These are phyloP conservation scores for Leptinotarsa juncta DNA, from an alignment of 2,888 invertebrate species.

Conservation along the genomic window DNA sequence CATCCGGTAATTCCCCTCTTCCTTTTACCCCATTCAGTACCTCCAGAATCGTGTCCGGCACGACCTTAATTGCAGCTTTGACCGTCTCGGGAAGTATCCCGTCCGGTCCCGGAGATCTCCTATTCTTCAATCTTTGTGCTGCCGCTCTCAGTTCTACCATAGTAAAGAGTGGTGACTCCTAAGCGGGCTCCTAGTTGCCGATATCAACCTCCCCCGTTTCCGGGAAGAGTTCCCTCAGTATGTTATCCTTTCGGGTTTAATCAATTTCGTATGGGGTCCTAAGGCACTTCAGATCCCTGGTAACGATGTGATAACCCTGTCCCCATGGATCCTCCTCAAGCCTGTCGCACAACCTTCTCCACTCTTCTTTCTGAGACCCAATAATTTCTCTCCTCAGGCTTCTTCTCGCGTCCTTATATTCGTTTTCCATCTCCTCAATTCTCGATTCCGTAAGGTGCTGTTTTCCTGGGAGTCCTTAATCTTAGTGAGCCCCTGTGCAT, in stretches of 20 bases:
- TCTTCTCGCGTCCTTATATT: neutral
- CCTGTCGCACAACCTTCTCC: neutral
- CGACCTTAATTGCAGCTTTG: too few species aligned
- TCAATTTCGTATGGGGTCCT: conserved; percentile 18
- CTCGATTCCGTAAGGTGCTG: too few species aligned
- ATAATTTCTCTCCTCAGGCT: neutral
- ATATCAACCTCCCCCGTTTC: neutral
- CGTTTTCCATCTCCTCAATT: too few species aligned
- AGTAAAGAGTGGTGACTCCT: neutral
- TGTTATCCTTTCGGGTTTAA: neutral
- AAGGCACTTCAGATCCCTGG: conserved; percentile 10
- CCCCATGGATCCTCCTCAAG: conserved; percentile 12
- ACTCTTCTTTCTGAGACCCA: too few species aligned
- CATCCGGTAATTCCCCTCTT: too few species aligned
- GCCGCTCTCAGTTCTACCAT: neutral
- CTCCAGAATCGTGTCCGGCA: too few species aligned
- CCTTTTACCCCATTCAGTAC: too few species aligned
- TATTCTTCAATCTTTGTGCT: neutral
- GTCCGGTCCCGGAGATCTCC: too few species aligned
- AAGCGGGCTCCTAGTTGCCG: neutral
- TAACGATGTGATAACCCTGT: conserved; percentile 7
- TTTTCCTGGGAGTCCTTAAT: too few species aligned
- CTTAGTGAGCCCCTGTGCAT: too few species aligned
- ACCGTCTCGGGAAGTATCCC: too few species aligned
- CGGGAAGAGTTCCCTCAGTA: neutral